A percentile compares a stretch with the other conserved stretches of the same genome.
These are phyloP conservation scores for Pluvianellus socialis DNA, from an alignment of 2,113 vertebrate species.

Conservation along the genomic window DNA sequence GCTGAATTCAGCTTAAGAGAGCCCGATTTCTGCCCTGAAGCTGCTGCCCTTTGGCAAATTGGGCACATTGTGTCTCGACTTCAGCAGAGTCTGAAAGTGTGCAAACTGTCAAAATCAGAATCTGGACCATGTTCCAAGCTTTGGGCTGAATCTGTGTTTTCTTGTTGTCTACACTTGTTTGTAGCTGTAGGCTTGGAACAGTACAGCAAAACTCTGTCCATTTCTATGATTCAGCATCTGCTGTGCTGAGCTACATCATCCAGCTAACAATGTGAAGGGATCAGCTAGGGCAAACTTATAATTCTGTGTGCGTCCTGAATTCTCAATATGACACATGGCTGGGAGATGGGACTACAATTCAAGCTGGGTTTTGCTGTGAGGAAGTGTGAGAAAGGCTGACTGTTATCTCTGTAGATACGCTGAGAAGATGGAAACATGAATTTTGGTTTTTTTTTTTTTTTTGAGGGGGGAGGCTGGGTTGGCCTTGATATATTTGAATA, in stretches of 20 bases:
- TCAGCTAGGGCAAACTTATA: neutral
- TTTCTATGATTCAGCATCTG: neutral
- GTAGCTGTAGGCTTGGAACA: neutral
- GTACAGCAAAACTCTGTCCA: neutral
- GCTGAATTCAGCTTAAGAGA: neutral
- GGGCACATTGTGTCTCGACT: fast-evolving
- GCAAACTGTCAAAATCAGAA: neutral
- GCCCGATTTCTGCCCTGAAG: neutral
- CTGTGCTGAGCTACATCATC: neutral
- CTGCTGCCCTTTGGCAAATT: neutral
- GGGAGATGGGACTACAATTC: neutral
- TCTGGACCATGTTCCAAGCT: fast-evolving
- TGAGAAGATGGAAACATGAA: neutral
- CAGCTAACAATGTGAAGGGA: neutral
- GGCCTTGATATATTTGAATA: neutral
- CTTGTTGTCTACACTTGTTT: neutral
- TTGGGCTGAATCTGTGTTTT: neutral
- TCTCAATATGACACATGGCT: neutral
- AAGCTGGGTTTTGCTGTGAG: neutral
- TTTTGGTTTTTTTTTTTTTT: neutral
- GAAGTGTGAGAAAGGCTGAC: neutral
- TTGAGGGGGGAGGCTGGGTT: fast-evolving
- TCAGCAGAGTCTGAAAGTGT: neutral
- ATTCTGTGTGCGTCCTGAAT: neutral
- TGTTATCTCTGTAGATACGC: neutral